Evolutionary conservation across 2,113 vertebrate species (phyloP), one percentile per base, ranked within the genome.

Genomic region (Hucho hucho): DNA sequence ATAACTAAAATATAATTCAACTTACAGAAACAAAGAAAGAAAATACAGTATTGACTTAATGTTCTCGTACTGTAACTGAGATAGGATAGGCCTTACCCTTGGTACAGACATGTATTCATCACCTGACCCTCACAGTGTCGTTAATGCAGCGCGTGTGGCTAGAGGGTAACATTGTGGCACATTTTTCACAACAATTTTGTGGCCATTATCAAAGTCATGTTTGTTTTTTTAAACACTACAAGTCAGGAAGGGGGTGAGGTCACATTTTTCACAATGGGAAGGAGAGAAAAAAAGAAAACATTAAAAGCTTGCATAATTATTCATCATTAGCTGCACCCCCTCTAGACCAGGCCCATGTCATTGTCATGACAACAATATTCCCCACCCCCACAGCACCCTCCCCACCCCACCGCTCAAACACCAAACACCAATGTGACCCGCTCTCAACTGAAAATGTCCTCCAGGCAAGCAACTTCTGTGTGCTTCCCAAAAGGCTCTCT

Each of bases 251-350:
- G 75, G 75, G 65, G 75, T 43, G 73, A 83, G 85, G 83, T 86
- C 84, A 84, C 70, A 79, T 65, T 76, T 69, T 81, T 77, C 74
- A 83, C 79, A 78, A 72, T 74, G 65, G 74, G 81, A 73, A 72
- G 63, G 26, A 37, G 37, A 43, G 37, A 43, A 43, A 29, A 26
- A 28, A 75, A 59, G 88, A 91, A 89, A 87, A 93, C 89, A 90
- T 89, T 91, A 87, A 83, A 92, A 84, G 90, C 89, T 85, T 89
- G 93, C 93, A 91, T 93, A 91, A 92, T 94, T 94, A 94, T 92
- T 94, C 94, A 93, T 94, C 92, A 95, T 95, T 94, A 93, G 90
- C 91, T 88, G 84, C 91, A 90, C 89, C 91, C 89, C 90, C 92
- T 87, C 20, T 66, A 70, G 83, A 79, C 70, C 85, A 79, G 82